These are phyloP conservation scores for Tinea semifulvella DNA, from an alignment of 2,888 invertebrate genomes.

Conservation along the genomic window DNA sequence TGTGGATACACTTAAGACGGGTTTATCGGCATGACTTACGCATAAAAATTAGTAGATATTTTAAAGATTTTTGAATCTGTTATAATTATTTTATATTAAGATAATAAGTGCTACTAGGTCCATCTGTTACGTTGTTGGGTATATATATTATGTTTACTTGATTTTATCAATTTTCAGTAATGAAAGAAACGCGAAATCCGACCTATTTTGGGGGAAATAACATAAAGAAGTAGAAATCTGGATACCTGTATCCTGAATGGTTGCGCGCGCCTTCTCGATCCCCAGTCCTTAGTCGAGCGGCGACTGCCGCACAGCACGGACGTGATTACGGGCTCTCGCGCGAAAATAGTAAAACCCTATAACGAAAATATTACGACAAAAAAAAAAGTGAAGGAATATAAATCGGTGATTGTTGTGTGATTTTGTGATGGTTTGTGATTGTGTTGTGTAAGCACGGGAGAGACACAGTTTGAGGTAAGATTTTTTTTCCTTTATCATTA, in stretches of 20 bases:
- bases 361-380: constrained; percentile 1
- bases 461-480: constrained; percentile 29
- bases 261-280: constrained; percentile 16
- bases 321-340: constrained; percentile 17
- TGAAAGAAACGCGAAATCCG: too few species aligned
- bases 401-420: constrained; percentile 12
- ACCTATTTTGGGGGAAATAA: neutral
- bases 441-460: constrained; percentile 34
- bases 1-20: too few species aligned
- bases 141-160: too few species aligned
- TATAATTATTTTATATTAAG: too few species aligned
- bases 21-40: too few species aligned
- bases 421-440: constrained; percentile 19
- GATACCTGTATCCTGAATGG: neutral
- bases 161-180: too few species aligned
- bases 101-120: too few species aligned
- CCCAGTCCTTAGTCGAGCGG: constrained; percentile 38
- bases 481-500: too few species aligned
- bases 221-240: constrained; percentile 6
- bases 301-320: constrained; percentile 31
- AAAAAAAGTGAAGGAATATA: constrained; percentile 11
- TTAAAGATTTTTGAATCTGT: too few species aligned
- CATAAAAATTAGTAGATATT: too few species aligned
- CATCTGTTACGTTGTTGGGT: too few species aligned
- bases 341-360: constrained; percentile 17